Conservation (phyloP, 2,888 invertebrate genomes). For the Agrilus mali region DNA sequence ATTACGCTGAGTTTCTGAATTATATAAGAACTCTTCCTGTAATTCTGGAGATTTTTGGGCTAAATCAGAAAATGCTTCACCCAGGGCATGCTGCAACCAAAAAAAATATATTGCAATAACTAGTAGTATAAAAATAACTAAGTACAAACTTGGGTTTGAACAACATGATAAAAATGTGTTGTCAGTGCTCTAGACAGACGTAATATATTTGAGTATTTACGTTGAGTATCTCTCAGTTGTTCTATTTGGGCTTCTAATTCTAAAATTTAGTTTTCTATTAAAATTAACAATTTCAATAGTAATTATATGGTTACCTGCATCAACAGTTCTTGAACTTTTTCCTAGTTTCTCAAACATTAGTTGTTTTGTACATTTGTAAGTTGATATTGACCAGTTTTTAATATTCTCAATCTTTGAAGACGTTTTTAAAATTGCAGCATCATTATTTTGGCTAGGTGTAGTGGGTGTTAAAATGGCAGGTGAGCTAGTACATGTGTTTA, state of each 20-base stretch:
- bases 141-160: conserved; percentile 53
- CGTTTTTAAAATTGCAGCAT: conserved; percentile 49
- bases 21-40: conserved; percentile 88
- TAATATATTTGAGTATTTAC: conserved; percentile 80
- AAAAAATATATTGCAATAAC: neutral
- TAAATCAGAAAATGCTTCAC: conserved; percentile 88
- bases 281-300: neutral
- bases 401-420: conserved; percentile 82
- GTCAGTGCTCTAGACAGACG: conserved; percentile 76
- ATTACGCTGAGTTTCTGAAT: conserved; percentile 90
- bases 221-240: conserved; percentile 82
- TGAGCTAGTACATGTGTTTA: conserved; percentile 29
- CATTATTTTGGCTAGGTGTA: conserved; percentile 38
- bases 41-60: conserved; percentile 94
- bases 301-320: conserved; percentile 48
- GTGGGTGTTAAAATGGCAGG: conserved; percentile 39
- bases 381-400: conserved; percentile 95
- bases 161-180: conserved; percentile 78
- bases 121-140: neutral
- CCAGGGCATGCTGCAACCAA: conserved; percentile 61
- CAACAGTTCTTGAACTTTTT: conserved; percentile 81
- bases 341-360: conserved; percentile 92
- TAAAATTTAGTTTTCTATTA: conserved; percentile 23
- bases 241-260: conserved; percentile 93
- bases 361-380: conserved; percentile 96